phyloP scores from a whole-genome alignment of 2,797 vertebrate genomes.

The Tenualosa ilisha region DNA sequence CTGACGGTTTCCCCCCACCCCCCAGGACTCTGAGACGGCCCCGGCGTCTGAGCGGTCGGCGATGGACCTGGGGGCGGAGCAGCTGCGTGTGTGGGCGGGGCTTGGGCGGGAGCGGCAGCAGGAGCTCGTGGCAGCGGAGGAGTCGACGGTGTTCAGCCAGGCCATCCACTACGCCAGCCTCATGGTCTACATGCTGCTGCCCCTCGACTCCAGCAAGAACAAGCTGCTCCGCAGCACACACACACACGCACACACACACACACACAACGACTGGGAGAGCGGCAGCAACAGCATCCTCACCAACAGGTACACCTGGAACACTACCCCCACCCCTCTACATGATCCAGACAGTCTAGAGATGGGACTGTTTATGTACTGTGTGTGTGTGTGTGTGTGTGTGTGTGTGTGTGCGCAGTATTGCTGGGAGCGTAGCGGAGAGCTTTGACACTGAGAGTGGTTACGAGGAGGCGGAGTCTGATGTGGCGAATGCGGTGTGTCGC shows the following conservation, averaged over 20 bases:
- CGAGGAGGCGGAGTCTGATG: conserved; percentile 94
- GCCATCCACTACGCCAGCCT: conserved; percentile 98
- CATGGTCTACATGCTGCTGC: conserved; percentile 96
- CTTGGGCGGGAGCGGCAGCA: conserved; percentile 89
- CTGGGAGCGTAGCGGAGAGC: conserved; percentile 96
- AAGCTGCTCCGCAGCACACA: conserved; percentile 87
- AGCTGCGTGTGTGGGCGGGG: conserved; percentile 86
- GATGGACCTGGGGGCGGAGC: conserved; percentile 96
- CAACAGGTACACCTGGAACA: conserved; percentile 91
- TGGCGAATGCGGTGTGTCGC: conserved; percentile 88
- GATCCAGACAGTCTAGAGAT: too few species aligned
- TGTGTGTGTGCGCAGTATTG: conserved; percentile 79
- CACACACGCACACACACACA: conserved; percentile 18
- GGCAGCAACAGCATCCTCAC: conserved; percentile 97
- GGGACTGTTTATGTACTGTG: conserved; percentile 27
- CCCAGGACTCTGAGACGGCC: conserved; percentile 10
- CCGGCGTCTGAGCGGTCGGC: conserved; percentile 82
- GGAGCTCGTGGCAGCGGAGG: conserved; percentile 93
- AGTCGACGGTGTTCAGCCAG: conserved; percentile 97
- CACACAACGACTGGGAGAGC: conserved; percentile 91
- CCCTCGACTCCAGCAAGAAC: conserved; percentile 93
- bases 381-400: conserved; percentile 67
- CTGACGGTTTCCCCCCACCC: not conserved
- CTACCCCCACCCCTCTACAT: too few species aligned
- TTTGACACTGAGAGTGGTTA: conserved; percentile 98